Percentiles rank a stretch among this genome's conserved stretches.
Conservation (phyloP, 2,888 invertebrate species). For the Callyntrura guangdongensis region DNA sequence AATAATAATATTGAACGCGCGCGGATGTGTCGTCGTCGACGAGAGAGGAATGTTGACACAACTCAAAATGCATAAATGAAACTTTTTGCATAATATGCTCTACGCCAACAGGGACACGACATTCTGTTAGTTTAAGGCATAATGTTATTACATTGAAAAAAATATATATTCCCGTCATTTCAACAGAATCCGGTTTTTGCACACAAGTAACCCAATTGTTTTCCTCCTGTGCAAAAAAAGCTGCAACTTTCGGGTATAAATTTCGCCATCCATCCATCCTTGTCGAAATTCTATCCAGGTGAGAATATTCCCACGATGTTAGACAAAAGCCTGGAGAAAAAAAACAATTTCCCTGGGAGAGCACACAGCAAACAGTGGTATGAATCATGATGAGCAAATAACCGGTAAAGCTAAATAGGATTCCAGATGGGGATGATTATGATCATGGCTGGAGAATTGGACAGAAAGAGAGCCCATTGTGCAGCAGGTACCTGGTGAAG, state of each 20-base stretch:
- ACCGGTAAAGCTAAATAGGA: background rate
- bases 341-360: background rate
- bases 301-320: conserved; percentile 41
- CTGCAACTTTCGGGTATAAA: background rate
- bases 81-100: background rate
- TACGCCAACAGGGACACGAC: background rate
- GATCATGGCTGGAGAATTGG: no score
- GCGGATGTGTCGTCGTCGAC: background rate
- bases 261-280: background rate
- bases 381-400: background rate
- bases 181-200: background rate
- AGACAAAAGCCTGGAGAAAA: background rate
- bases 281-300: conserved; percentile 38
- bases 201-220: background rate
- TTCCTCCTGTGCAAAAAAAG: background rate
- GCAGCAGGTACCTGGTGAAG: no score
- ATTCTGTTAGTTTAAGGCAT: background rate
- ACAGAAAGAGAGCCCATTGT: no score
- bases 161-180: background rate
- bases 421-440: background rate
- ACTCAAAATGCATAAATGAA: background rate
- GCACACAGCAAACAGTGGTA: background rate
- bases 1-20: background rate
- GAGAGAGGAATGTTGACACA: background rate
- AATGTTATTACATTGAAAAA: background rate